Conservation (phyloP, 2,113 vertebrate genomes). For the Stigmatopora argus region DNA sequence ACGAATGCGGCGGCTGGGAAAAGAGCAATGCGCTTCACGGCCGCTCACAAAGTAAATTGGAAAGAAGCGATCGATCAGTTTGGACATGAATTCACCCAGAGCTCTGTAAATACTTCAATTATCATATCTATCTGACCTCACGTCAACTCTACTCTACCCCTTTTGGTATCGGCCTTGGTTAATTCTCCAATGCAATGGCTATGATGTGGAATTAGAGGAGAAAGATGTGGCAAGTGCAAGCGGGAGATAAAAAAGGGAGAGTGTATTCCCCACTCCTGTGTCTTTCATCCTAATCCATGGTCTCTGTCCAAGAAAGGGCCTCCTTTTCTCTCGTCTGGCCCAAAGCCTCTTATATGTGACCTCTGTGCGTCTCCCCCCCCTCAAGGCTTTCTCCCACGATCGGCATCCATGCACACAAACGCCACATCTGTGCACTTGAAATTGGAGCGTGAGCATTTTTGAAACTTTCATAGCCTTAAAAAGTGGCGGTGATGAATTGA, state of each 20-base stretch:
- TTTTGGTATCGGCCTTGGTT: slow-evolving; percentile 24
- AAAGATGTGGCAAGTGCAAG: slow-evolving; percentile 45
- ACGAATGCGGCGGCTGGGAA: slow-evolving; percentile 62
- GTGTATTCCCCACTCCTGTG: slow-evolving; percentile 59
- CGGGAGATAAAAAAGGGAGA: slow-evolving; percentile 48
- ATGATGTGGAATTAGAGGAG: slow-evolving; percentile 39
- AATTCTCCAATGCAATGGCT: slow-evolving; percentile 31
- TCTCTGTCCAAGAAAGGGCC: slow-evolving; percentile 69
- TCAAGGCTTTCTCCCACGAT: slow-evolving; percentile 56
- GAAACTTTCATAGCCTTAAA: background rate
- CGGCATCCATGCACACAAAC: slow-evolving; percentile 29
- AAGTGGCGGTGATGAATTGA: background rate
- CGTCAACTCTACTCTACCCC: background rate
- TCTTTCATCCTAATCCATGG: slow-evolving; percentile 66
- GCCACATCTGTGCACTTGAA: slow-evolving; percentile 32
- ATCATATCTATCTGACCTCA: slow-evolving; percentile 32
- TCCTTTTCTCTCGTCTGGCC: slow-evolving; percentile 67
- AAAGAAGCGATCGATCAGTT: slow-evolving; percentile 60
- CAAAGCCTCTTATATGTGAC: slow-evolving; percentile 70
- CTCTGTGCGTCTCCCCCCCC: slow-evolving; percentile 40
- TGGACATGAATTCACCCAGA: slow-evolving; percentile 34
- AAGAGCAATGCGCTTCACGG: slow-evolving; percentile 35
- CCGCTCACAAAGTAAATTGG: slow-evolving; percentile 48
- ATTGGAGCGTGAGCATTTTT: background rate
- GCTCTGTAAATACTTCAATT: slow-evolving; percentile 14